These are phyloP conservation scores for Drosophila burlai DNA, from an alignment of 1,140 invertebrate species.

Conservation along the genomic window DNA sequence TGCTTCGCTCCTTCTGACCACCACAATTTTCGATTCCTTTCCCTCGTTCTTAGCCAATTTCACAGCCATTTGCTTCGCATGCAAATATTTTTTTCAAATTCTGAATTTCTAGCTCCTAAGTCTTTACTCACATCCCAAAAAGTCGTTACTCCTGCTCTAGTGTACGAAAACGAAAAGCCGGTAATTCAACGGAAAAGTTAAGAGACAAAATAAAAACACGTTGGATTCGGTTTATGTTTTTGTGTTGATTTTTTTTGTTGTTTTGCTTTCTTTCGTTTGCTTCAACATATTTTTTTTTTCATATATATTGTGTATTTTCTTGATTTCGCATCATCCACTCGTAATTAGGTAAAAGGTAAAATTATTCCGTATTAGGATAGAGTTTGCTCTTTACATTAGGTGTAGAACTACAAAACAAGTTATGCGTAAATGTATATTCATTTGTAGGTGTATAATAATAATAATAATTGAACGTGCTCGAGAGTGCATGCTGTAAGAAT, in stretches of 20 bases:
- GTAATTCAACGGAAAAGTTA: constrained; percentile 3
- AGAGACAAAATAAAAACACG: constrained; percentile 62
- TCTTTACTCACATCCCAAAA: constrained; percentile 58
- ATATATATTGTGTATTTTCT: constrained; percentile 67
- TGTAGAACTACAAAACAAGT: constrained; percentile 81
- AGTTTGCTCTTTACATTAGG: constrained; percentile 66
- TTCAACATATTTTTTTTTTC: constrained; percentile 67
- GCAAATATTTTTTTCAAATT: constrained; percentile 62
- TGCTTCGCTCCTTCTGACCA: background rate
- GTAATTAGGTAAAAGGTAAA: constrained; percentile 65
- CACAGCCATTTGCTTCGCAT: constrained; percentile 76
- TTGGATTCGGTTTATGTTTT: constrained; percentile 55
- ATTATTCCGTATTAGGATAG: constrained; percentile 63
- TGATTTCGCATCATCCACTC: constrained; percentile 50
- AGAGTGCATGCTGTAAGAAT: constrained; percentile 28
- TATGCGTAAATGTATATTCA: constrained; percentile 56
- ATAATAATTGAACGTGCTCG: constrained; percentile 42
- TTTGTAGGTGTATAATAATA: constrained; percentile 38
- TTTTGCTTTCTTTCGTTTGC: constrained; percentile 38
- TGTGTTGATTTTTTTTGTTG: constrained; percentile 40
- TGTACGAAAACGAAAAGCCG: constrained; percentile 3
- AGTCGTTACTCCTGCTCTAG: constrained; percentile 11
- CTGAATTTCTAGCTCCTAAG: constrained; percentile 64
- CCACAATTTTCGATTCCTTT: constrained; percentile 7
- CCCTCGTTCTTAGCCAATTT: constrained; percentile 66